Base-by-base conservation (phyloP, 2,888 invertebrate species). In the Lymantria monacha region DNA sequence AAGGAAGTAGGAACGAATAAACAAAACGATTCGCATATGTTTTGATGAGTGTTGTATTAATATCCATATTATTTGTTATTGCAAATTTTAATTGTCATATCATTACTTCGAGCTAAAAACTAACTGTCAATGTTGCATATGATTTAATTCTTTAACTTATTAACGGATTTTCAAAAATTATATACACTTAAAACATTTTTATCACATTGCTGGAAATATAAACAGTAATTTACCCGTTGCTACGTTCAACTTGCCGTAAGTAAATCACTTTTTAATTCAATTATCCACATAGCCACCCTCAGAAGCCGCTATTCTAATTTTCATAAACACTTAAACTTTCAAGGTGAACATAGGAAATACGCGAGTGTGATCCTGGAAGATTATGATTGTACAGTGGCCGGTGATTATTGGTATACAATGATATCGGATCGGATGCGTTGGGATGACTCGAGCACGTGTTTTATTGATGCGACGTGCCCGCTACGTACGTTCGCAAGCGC, bases 401-500 rank as follows among this genome's bases (percentile, higher is more conserved):
- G 63, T 61, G 70, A 57, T 57, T 10, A 66, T 72, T 59, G 61
- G 55, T 51, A 59, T 62, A 62, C 60, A 56, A 59, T 63, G n/a
- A 64, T 73, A 55, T 63, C 58, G 30, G 50, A 59, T 69, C 63
- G 63, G 62, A 63, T 63, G 13, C 53, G 63, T 59, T 56, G 70
- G 69, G 67, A 69, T 22, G 71, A 41, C 48, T 50, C 58, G 59
- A 57, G 69, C 63, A 63, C 63, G 66, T 64, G 63, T 55, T 46
- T 67, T 67, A 69, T 57, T 63, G 66, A 59, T 64, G 59, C 59
- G 48, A 55, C 54, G 67, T 69, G 72, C 64, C 66, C 54, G 70
- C 64, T 70, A 75, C 87, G 87, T 86, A 80, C 81, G 79, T 63
- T 74, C 85, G 79, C 83, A 78, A 73, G 82, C 87, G 83, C 87